Base-by-base conservation (phyloP, 2,113 vertebrate genomes). In the Rhinopomastus cyanomelas region DNA sequence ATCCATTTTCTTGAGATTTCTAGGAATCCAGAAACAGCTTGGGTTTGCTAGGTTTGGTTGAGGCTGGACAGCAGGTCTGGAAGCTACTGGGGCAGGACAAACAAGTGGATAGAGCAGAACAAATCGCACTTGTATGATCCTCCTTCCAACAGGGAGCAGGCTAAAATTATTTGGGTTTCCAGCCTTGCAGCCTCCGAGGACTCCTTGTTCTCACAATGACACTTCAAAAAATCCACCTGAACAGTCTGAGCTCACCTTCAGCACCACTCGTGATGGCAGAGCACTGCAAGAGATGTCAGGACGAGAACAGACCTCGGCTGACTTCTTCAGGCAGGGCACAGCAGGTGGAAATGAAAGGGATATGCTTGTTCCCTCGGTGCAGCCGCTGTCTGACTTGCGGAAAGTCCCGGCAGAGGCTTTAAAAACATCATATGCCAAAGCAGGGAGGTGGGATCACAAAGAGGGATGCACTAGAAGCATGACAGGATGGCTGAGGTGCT, bases 171-270 rank as follows among this genome's bases (percentile, higher is more conserved):
- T 64, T 22, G 27, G 12, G 27, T 26, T 88, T 81, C 46, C 3
- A 75, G 18, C 49, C 59, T 18, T 67, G 26, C 65, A 18, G 56
- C 42, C 61, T 32, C 74, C 37, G 46, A 32, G 69, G 68, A 25
- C 23, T 37, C 65, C 57, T 67, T 25, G 53, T 23, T 52, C 11
- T 52, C 44, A 11, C 22, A 19, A 2, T 18, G 21, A 2, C 46
- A 10, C 60, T 29, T 52, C 23, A 59, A 22, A 55, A 90, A 53
- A 49, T 8, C 19, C 56, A 49, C 60, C 27, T 11, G 30, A 48
- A 22, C 0, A 36, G 29, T 36, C 46, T 66, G 18, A 44, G 6
- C 15, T 3, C 1, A 5, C 68, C 64, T 9, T 5, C 19, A 0
- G 1, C 3, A 18, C 36, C 32, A 11, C 81, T 8, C 27, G 55